Evolutionary conservation across 2,888 invertebrate species (phyloP).

Genomic region (Pollenia griseotomentosa): DNA sequence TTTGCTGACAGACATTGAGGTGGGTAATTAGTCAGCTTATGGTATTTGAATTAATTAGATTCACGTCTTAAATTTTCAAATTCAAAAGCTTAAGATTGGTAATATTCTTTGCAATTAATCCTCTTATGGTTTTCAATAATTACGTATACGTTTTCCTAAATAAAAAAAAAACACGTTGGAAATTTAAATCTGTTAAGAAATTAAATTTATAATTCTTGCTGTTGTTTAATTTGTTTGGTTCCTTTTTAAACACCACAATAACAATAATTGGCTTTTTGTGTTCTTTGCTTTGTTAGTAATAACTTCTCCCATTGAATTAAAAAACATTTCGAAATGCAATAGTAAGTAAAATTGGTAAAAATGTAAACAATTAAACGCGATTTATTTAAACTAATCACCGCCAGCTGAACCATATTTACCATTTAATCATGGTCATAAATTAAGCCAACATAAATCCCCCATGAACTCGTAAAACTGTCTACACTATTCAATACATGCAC

Average conservation of each 20-base stretch:
- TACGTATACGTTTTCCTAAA: background rate
- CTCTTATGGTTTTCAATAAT: conserved; percentile 34
- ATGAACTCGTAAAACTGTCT: conserved; percentile 71
- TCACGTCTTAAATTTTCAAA: conserved; percentile 28
- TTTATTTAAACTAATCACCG: conserved; percentile 70
- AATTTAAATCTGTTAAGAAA: conserved; percentile 26
- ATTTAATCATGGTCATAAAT: conserved; percentile 72
- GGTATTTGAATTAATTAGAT: conserved; percentile 18
- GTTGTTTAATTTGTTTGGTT: conserved; percentile 12
- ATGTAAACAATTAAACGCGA: conserved; percentile 71
- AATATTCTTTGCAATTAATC: conserved; percentile 25
- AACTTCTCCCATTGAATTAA: background rate
- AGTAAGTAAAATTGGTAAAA: conserved; percentile 41
- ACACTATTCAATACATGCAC: conserved; percentile 63
- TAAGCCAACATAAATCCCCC: conserved; percentile 71
- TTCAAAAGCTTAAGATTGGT: background rate
- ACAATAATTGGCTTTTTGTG: conserved; percentile 55
- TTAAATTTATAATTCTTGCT: background rate
- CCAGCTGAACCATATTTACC: conserved; percentile 72
- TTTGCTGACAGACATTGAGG: background rate
- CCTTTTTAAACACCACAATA: conserved; percentile 26
- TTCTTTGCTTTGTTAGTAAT: background rate
- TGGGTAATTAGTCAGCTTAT: conserved; percentile 24
- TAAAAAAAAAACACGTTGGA: conserved; percentile 1
- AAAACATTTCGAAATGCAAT: conserved; percentile 54